Percentiles rank a stretch among this genome's conserved stretches.
These are phyloP conservation scores for Anthopleura xanthogrammica DNA, from an alignment of 92 coral and sea anemone species.

Conservation along the genomic window DNA sequence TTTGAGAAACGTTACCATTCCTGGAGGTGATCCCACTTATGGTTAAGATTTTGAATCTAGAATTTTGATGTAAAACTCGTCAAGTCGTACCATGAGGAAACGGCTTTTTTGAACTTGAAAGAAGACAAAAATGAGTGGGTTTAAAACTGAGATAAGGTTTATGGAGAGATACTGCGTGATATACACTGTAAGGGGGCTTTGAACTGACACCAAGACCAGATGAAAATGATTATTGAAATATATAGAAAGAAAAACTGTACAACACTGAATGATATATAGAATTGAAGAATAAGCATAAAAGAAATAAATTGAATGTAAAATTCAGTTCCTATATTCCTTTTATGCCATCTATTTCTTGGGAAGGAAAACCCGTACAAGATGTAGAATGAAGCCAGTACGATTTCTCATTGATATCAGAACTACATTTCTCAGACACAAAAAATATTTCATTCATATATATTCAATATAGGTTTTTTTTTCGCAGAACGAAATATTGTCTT, in stretches of 20 bases:
- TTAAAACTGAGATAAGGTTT: not conserved
- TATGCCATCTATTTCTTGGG: too few species aligned
- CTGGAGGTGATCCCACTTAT: not conserved
- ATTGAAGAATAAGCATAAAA: not conserved
- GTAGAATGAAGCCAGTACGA: too few species aligned
- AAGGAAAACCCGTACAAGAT: too few species aligned
- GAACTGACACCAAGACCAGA: not conserved
- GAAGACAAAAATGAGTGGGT: not conserved
- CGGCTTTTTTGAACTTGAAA: not conserved
- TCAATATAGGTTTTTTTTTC: not conserved
- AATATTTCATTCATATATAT: not conserved
- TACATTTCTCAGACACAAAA: not conserved
- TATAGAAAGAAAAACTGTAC: not conserved
- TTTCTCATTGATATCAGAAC: not conserved
- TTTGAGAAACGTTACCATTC: too few species aligned
- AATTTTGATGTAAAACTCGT: not conserved
- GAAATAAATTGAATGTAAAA: too few species aligned
- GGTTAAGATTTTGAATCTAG: not conserved
- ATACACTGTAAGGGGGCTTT: not conserved
- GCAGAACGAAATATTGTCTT: not conserved
- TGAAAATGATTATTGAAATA: not conserved
- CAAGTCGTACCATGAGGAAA: not conserved
- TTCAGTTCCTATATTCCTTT: too few species aligned
- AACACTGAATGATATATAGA: not conserved
- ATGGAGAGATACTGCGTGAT: not conserved